Evolutionary conservation across 2,888 invertebrate species (phyloP).

Genomic region (Drosophila neoperkinsi): DNA sequence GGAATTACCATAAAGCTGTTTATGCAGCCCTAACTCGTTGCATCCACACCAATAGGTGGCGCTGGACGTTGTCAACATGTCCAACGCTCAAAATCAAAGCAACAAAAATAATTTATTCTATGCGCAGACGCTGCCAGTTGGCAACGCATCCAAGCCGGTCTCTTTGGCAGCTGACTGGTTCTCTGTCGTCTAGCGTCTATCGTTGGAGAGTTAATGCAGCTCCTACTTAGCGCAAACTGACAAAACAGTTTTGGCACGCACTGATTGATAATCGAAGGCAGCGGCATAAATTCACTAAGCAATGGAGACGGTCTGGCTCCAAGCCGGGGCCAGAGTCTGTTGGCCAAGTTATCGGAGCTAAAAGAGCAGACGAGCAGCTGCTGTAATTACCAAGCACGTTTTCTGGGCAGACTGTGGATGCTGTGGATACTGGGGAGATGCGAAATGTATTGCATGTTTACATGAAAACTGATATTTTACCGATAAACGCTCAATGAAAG

Average conservation of each 20-base stretch:
- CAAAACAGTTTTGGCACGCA: slow-evolving; percentile 80
- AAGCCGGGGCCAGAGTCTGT: not conserved
- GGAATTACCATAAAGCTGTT: slow-evolving; percentile 24
- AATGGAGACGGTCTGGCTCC: slow-evolving; percentile 1
- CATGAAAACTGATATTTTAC: slow-evolving; percentile 78
- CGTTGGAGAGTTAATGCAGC: slow-evolving; percentile 60
- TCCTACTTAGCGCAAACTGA: slow-evolving; percentile 75
- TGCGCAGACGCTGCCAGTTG: slow-evolving; percentile 48
- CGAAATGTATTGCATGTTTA: slow-evolving; percentile 81
- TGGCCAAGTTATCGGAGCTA: slow-evolving; percentile 30
- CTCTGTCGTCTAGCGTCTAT: slow-evolving; percentile 28
- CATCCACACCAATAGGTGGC: slow-evolving; percentile 53
- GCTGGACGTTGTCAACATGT: slow-evolving; percentile 68
- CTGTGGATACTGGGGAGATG: slow-evolving; percentile 48
- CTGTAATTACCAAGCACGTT: slow-evolving; percentile 69
- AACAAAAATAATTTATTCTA: slow-evolving; percentile 67
- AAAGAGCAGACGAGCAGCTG: slow-evolving; percentile 58
- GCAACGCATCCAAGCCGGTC: slow-evolving; percentile 44
- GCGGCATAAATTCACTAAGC: slow-evolving; percentile 38
- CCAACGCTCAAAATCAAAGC: slow-evolving; percentile 39
- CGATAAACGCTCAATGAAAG: slow-evolving; percentile 81
- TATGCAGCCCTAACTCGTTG: slow-evolving; percentile 60
- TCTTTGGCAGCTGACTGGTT: slow-evolving; percentile 24
- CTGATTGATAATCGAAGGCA: slow-evolving; percentile 77
- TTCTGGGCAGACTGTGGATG: slow-evolving; percentile 25